phyloP scores from a whole-genome alignment of 2,888 invertebrate genomes.

The Drosophila limbata region DNA sequence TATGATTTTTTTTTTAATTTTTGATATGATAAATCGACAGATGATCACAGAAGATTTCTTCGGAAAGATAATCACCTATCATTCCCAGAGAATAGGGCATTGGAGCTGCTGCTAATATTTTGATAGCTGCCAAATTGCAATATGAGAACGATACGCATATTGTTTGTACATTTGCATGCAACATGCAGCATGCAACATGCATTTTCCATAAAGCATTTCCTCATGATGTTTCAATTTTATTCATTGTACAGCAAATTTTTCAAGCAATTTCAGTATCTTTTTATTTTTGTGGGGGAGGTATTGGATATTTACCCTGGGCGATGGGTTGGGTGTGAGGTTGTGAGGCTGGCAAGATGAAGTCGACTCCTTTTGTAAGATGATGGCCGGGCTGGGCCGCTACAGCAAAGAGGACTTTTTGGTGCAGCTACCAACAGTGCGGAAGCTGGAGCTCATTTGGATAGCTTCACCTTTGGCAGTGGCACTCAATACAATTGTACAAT shows the following conservation, averaged over 20 bases:
- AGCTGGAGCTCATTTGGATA: slow-evolving; percentile 69
- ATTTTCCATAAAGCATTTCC: slow-evolving; percentile 66
- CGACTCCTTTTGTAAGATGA: slow-evolving; percentile 59
- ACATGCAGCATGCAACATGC: slow-evolving; percentile 61
- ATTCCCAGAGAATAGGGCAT: slow-evolving; percentile 19
- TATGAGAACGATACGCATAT: slow-evolving; percentile 16
- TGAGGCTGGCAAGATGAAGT: slow-evolving; percentile 27
- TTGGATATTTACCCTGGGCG: slow-evolving; percentile 56
- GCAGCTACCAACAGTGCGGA: slow-evolving; percentile 19
- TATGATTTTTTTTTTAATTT: no score
- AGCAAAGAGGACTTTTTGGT: slow-evolving; percentile 50
- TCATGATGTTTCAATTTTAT: slow-evolving; percentile 65
- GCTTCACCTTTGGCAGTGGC: slow-evolving; percentile 64
- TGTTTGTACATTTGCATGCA: slow-evolving; percentile 63
- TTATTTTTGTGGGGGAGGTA: slow-evolving; percentile 22
- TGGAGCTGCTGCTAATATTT: slow-evolving; percentile 55
- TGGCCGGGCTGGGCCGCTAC: slow-evolving; percentile 43
- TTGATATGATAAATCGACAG: background rate
- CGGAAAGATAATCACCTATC: background rate
- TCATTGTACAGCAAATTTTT: slow-evolving; percentile 66
- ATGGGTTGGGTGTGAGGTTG: background rate
- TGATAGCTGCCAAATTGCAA: slow-evolving; percentile 58
- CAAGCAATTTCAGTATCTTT: slow-evolving; percentile 52
- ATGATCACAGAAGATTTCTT: background rate
- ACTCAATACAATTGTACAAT: slow-evolving; percentile 80